Conservation (phyloP, 2,797 vertebrate genomes). For the Lycodopsis pacificus region DNA sequence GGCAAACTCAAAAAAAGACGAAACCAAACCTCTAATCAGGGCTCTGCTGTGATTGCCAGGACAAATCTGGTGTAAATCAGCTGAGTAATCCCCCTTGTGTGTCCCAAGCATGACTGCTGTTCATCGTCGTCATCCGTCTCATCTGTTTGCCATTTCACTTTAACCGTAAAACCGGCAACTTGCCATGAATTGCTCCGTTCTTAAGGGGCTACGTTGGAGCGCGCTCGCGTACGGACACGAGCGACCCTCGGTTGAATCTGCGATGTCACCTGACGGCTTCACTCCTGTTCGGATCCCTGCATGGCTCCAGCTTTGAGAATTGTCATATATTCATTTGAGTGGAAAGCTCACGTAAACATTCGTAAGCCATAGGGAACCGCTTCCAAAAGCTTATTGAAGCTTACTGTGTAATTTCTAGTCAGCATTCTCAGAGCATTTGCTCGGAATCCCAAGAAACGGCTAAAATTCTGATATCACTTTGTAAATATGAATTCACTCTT, state of each 20-base stretch:
- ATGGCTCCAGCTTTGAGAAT: slow-evolving; percentile 18
- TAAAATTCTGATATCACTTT: slow-evolving; percentile 7
- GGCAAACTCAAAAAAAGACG: not conserved
- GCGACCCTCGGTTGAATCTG: not conserved
- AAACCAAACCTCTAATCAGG: slow-evolving; percentile 38
- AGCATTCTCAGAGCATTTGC: slow-evolving; percentile 24
- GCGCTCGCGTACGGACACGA: not conserved
- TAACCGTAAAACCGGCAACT: slow-evolving; percentile 34
- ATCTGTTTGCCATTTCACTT: slow-evolving; percentile 65
- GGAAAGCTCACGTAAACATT: slow-evolving; percentile 26
- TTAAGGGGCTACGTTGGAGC: not conserved
- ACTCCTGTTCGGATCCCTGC: slow-evolving; percentile 28
- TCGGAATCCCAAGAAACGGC: slow-evolving; percentile 3
- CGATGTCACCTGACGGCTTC: slow-evolving; percentile 49
- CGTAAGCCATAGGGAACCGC: slow-evolving; percentile 12
- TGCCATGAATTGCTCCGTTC: slow-evolving; percentile 22
- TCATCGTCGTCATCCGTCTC: slow-evolving; percentile 40
- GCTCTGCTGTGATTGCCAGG: slow-evolving; percentile 11
- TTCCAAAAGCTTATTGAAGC: slow-evolving; percentile 41
- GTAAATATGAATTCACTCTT: not conserved
- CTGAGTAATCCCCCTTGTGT: slow-evolving; percentile 42
- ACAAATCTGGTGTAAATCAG: slow-evolving; percentile 59
- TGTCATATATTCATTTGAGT: slow-evolving; percentile 35
- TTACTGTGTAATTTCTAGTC: slow-evolving; percentile 46
- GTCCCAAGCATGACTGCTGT: slow-evolving; percentile 53